Evolutionary conservation across 1,140 invertebrate species (phyloP).

Genomic region (Caenorhabditis elegans): DNA sequence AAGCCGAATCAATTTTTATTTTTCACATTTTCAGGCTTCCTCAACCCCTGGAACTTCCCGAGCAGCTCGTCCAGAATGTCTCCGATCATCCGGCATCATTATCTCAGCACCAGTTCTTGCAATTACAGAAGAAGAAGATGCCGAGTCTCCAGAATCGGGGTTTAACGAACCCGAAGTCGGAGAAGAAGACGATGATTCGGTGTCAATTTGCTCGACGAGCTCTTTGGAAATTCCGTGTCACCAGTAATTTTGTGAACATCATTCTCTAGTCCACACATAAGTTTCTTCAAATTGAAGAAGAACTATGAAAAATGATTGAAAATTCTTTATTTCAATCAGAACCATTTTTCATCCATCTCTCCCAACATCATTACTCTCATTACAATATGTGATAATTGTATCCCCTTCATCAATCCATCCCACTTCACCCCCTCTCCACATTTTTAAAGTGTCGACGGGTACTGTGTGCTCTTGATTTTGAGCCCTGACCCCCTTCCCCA

Average conservation of each 20-base stretch:
- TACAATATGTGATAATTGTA: constrained; percentile 17
- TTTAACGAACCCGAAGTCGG: constrained; percentile 17
- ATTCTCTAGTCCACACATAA: not conserved
- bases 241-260: not conserved
- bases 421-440: not conserved
- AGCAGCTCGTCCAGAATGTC: constrained; percentile 37
- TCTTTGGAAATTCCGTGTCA: constrained; percentile 22
- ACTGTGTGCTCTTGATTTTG: not conserved
- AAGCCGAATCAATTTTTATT: not conserved
- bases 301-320: not conserved
- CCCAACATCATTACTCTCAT: not conserved
- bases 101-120: constrained; percentile 21
- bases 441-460: constrained; percentile 6
- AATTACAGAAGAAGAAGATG: constrained; percentile 35
- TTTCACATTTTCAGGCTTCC: not conserved
- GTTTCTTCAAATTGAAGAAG: constrained; percentile 28
- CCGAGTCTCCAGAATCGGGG: constrained; percentile 46
- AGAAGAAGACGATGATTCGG: constrained; percentile 11
- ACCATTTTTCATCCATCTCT: not conserved
- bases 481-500: not conserved
- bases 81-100: constrained; percentile 24
- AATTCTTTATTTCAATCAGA: not conserved
- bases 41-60: not conserved
- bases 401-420: not conserved
- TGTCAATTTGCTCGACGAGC: not conserved